Evolutionary conservation across 1,140 invertebrate genomes (phyloP), one percentile per base, ranked within the genome.

Genomic region (Steinernema khuongi): DNA sequence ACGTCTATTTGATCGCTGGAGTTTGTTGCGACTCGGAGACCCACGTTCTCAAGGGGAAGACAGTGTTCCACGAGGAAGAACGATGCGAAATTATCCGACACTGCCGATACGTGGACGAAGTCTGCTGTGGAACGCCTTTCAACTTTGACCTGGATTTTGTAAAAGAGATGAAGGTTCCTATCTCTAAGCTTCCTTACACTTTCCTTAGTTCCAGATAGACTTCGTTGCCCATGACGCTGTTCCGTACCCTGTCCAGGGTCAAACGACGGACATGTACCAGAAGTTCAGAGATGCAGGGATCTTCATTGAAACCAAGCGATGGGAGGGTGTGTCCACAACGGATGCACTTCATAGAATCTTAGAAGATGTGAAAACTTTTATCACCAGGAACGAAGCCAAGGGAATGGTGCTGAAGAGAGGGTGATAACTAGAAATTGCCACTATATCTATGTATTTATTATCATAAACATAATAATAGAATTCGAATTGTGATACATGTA

Each of bases 1-100:
- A 97, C 86, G 92, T 96, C 28, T 97, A 97, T 88, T 90, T 99
- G 14, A 96, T 99, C 80, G 94, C 98, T 80, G 96, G 96, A 76
- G 75, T 76, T 4, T 78, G 75, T 33, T 28, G 50, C 0, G 75
- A 76, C 30, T 32, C 22, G 68, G 75, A 76, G 18, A 79, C 76
- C 4, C 60, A 26, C n/a, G 28, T 26, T 19, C 71, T 71, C 14
- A 76, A 76, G 50, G 33, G 74, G 1, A 2, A 17, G 14, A 71
- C 75, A 22, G 77, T 76, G 4, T 73, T 76, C 32, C 72, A 60
- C 22, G 68, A 74, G 4, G 19, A 79, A n/a, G 75, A 76, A 66
- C 77, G 75, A 29, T 14, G n/a, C 22, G 14, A 30, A 29, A 79
- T 32, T 2, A 18, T 76, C 19, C n/a, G 26, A 2, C 76, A 76